These are phyloP conservation scores for Acanthoscelides obtectus DNA, from an alignment of 2,888 invertebrate species.

Conservation along the genomic window DNA sequence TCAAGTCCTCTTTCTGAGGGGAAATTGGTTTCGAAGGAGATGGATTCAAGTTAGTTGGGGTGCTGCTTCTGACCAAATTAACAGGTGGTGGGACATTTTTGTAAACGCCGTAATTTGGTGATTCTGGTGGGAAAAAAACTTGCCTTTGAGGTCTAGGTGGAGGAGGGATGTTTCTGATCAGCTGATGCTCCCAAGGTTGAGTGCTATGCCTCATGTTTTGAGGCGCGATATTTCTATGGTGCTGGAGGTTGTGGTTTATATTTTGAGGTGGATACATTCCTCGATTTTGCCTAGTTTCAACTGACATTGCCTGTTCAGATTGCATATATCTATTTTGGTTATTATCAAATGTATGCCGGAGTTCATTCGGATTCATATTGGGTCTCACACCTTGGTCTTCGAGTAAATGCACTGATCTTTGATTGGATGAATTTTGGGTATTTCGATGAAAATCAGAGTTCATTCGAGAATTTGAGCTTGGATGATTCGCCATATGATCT, in stretches of 20 bases:
- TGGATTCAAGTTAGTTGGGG: slow-evolving; percentile 10
- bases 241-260: background rate
- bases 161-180: background rate
- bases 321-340: background rate
- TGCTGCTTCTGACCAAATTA: background rate
- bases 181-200: background rate
- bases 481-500: too few relatives aligned
- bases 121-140: background rate
- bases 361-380: background rate
- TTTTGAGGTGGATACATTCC: background rate
- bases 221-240: background rate
- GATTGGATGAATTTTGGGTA: background rate
- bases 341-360: background rate
- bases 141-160: background rate
- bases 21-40: slow-evolving; percentile 30
- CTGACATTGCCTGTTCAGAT: background rate
- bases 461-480: background rate
- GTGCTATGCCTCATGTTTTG: background rate
- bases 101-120: background rate
- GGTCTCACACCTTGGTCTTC: background rate
- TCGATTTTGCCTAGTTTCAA: background rate
- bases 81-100: background rate
- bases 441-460: background rate
- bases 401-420: background rate
- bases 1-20: slow-evolving; percentile 53